A percentile compares a stretch with the other conserved stretches of the same genome.
Evolutionary conservation across 2,113 vertebrate species (phyloP).

Genomic region (Oreocharis arfaki): DNA sequence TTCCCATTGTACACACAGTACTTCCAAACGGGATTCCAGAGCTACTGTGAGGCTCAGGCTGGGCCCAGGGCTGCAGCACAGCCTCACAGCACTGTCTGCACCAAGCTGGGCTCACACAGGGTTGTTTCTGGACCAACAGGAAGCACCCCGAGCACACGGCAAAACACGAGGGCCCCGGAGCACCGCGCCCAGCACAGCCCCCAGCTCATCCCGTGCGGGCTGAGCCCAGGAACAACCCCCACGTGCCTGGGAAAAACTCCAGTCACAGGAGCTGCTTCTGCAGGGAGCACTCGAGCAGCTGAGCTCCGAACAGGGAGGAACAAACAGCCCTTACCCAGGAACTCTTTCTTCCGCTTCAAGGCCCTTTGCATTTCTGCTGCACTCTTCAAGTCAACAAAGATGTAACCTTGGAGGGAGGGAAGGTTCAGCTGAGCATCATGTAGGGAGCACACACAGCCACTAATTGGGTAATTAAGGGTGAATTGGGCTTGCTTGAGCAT

Average conservation of each 20-base stretch:
- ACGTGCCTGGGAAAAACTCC: background rate
- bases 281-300: slow-evolving; percentile 3
- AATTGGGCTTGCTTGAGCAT: background rate
- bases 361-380: slow-evolving; percentile 86
- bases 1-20: fast-evolving
- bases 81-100: background rate
- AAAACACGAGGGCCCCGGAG: background rate
- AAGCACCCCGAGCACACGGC: background rate
- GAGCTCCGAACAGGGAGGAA: background rate
- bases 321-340: slow-evolving; percentile 81
- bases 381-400: slow-evolving; percentile 88
- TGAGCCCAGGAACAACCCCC: background rate
- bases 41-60: background rate
- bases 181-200: background rate
- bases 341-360: slow-evolving; percentile 87
- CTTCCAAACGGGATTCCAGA: background rate
- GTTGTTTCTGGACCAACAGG: background rate
- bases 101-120: background rate
- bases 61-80: background rate
- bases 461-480: slow-evolving; percentile 47
- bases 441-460: background rate
- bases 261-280: background rate
- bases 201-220: fast-evolving
- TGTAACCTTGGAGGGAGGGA: slow-evolving; percentile 76
- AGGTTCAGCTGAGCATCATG: background rate